phyloP scores from a whole-genome alignment of 2,113 vertebrate species.

The Salminus brasiliensis region DNA sequence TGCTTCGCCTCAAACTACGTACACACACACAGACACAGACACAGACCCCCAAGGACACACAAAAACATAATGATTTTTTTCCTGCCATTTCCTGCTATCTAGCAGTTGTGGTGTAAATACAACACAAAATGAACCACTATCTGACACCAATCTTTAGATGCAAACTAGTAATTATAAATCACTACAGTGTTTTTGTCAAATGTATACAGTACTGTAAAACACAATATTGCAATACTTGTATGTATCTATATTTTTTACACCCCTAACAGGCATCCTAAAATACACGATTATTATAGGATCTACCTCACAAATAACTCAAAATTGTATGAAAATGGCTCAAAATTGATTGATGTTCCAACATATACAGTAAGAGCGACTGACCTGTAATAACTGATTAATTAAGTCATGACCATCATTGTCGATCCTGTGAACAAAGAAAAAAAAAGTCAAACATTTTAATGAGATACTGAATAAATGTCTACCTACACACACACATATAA shows the following conservation, averaged over 20 bases:
- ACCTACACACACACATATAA: no score
- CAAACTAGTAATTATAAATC: no score
- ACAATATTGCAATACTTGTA: no score
- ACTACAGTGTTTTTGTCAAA: no score
- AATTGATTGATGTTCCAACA: no score
- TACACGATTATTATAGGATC: not conserved
- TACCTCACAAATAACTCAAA: not conserved
- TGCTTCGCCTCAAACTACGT: conserved; percentile 77
- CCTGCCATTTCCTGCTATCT: no score
- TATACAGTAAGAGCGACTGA: conserved; percentile 56
- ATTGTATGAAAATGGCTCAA: no score
- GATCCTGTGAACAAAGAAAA: conserved; percentile 76
- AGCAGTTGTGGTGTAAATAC: no score
- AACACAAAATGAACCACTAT: no score
- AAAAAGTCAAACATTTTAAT: not conserved
- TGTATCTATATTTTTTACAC: no score
- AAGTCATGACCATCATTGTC: conserved; percentile 86
- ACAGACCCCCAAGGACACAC: not conserved
- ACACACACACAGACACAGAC: conserved; percentile 2
- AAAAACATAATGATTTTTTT: not conserved
- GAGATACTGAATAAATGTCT: not conserved
- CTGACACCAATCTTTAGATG: no score
- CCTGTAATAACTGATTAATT: conserved; percentile 85
- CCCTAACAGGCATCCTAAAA: not conserved
- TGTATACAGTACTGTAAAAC: no score